Evolutionary conservation across 64 coral and sea anemone species (phyloP).

Genomic region (Montipora cactus): DNA sequence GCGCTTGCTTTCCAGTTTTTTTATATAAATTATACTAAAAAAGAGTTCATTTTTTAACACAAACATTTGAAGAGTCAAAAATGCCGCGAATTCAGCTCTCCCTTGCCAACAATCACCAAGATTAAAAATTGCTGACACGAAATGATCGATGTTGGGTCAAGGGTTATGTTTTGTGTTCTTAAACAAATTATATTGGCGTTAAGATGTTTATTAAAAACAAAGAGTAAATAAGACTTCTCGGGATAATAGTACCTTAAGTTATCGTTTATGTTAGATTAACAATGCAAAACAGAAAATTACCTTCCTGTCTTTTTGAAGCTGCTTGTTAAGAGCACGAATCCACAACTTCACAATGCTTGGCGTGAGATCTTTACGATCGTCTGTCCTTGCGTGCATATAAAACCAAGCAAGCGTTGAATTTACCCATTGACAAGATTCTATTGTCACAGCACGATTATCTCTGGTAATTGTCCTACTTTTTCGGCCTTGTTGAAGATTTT

Average conservation of each 20-base stretch:
- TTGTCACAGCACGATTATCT: constrained; percentile 73
- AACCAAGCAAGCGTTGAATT: constrained; percentile 84
- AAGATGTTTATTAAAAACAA: no score
- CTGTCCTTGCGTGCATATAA: constrained; percentile 57
- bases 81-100: no score
- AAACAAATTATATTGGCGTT: no score
- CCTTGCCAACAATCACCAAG: no score
- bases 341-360: constrained; percentile 73
- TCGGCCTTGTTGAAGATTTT: background rate
- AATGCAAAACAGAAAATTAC: constrained; percentile 19
- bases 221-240: no score
- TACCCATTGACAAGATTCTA: constrained; percentile 86
- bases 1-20: no score
- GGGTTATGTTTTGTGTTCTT: no score
- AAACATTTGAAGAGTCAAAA: no score
- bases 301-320: constrained; percentile 77
- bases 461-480: constrained; percentile 50
- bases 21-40: no score
- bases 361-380: constrained; percentile 18
- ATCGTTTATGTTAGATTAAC: background rate
- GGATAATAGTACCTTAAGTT: background rate
- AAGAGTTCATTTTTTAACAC: no score
- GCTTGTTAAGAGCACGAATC: constrained; percentile 80
- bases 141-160: no score
- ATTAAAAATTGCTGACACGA: no score